A percentile compares a stretch with the other conserved stretches of the same genome.
Evolutionary conservation across 2,888 invertebrate genomes (phyloP).

Genomic region (Yponomeuta malinellus): DNA sequence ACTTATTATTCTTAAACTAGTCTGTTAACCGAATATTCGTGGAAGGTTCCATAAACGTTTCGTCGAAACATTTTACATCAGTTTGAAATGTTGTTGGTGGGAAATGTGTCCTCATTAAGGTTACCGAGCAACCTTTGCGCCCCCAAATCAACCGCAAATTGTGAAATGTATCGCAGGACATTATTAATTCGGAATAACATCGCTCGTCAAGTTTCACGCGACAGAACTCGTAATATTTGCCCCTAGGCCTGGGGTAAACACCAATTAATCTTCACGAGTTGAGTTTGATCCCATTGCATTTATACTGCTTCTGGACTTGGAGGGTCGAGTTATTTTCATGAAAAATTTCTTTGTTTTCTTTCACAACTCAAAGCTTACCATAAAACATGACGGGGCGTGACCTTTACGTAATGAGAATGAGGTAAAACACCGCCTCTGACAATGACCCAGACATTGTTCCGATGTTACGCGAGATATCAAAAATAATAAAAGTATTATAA

Average conservation of each 20-base stretch:
- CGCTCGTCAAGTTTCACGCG: constrained; percentile 59
- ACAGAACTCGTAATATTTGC: constrained; percentile 57
- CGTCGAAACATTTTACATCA: constrained; percentile 11
- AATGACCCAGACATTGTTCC: constrained; percentile 14
- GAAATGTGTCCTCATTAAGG: constrained; percentile 2
- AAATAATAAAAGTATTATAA: constrained; percentile 15
- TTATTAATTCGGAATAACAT: constrained; percentile 62
- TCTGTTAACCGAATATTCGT: neutral
- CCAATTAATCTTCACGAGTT: constrained; percentile 61
- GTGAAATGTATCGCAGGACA: constrained; percentile 33
- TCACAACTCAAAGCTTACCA: neutral
- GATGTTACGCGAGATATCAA: constrained; percentile 11
- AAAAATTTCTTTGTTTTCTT: neutral
- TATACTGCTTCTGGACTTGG: constrained; percentile 63
- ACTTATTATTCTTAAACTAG: too few relatives aligned
- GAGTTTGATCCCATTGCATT: constrained; percentile 61
- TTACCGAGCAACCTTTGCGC: constrained; percentile 12
- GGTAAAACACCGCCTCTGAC: constrained; percentile 10
- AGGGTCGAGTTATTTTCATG: neutral
- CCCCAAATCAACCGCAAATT: constrained; percentile 31
- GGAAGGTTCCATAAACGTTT: neutral
- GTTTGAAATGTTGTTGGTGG: neutral
- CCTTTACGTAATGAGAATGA: constrained; percentile 1
- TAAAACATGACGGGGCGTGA: neutral
- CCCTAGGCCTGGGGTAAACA: constrained; percentile 58